Conservation (phyloP, 1,140 invertebrate genomes). For the Phymorhynchus buccinoides region DNA sequence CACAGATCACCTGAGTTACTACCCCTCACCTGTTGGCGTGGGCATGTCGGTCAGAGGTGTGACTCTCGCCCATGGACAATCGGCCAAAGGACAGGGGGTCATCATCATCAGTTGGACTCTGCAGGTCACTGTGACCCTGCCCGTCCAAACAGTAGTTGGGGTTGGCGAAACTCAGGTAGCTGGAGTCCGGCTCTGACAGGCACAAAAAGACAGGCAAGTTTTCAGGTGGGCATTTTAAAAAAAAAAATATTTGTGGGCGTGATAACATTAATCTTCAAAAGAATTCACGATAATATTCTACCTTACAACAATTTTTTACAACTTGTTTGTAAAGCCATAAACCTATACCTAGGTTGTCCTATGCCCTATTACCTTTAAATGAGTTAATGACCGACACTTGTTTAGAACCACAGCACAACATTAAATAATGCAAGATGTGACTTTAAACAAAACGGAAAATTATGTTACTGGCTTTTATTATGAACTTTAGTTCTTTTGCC, state of each 20-base stretch:
- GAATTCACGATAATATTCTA: not conserved
- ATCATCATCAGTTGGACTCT: conserved; percentile 38
- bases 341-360: not conserved
- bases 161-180: conserved; percentile 64
- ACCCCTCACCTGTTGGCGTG: conserved; percentile 24
- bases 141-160: conserved; percentile 62
- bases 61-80: conserved; percentile 22
- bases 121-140: conserved; percentile 48
- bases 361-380: not conserved
- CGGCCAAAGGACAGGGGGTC: conserved; percentile 37
- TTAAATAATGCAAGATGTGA: not conserved
- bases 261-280: not conserved
- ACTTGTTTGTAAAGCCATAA: not conserved
- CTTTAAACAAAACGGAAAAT: not conserved
- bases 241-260: too few species aligned
- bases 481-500: not conserved
- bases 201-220: conserved; percentile 12
- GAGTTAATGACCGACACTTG: not conserved
- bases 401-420: not conserved
- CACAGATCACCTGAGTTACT: too few species aligned
- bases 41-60: conserved; percentile 5
- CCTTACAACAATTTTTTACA: not conserved
- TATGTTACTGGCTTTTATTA: not conserved
- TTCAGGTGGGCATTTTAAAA: not conserved
- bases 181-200: conserved; percentile 60